Base-by-base conservation (phyloP, 2,113 vertebrate genomes). In the Anser cygnoides region DNA sequence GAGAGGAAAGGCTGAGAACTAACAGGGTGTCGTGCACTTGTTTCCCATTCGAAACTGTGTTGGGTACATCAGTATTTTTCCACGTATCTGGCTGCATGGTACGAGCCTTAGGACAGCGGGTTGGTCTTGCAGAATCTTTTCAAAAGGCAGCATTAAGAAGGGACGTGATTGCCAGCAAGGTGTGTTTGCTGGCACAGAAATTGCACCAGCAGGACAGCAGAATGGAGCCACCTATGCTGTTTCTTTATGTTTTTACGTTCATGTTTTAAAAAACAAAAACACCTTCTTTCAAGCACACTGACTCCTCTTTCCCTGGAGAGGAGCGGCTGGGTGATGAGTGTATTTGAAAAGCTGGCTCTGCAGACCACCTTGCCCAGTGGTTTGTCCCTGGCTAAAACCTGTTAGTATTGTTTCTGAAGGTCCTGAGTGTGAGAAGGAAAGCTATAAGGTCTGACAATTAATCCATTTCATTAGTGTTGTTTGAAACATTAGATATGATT, bases 1-100 rank as follows among this genome's bases (percentile, higher is more conserved):
- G 44, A 65, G 35, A 11, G 21, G 33, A 29, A 46, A 11, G 19
- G 11, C 59, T 44, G 33, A 61, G 37, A 4, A n/a, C 21, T 11
- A 6, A 26, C 8, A 6, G 16, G 4, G 10, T 6, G 29, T 61
- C 7, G 1, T 3, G 11, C 7, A 1, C 20, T 35, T 2, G 0
- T 65, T 59, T 39, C 15, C 18, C 10, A 52, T n/a, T 4, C 4
- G 50, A 35, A 54, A 23, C 5, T 2, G 3, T 2, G 0, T 4
- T 6, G 39, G 55, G 1, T 22, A 7, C 8, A n/a, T 49, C n/a
- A 17, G 13, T 20, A 3, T 28, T 28, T 66, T 29, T 26, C 10
- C 14, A 4, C 2, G 3, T 15, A 17, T 10, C 10, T 7, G n/a
- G 3, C 12, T 8, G 66, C 0, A 0, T 8, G 37, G 65, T 35